These are phyloP conservation scores for Proterorhinus semilunaris DNA, from an alignment of 2,113 vertebrate genomes.

Conservation along the genomic window DNA sequence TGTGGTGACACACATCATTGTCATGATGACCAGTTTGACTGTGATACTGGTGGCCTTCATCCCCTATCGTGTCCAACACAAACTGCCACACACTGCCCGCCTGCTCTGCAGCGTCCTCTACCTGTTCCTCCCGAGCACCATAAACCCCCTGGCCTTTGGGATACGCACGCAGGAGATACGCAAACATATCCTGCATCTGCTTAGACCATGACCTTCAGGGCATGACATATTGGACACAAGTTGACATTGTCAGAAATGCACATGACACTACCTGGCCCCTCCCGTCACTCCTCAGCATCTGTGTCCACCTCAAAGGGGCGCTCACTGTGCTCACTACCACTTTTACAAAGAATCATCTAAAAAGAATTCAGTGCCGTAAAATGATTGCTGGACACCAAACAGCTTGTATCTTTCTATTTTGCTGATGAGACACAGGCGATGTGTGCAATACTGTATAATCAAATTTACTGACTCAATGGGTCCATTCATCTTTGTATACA, in stretches of 20 bases:
- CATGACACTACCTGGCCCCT: neutral
- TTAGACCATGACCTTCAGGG: neutral
- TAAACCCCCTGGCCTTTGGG: conserved; percentile 46
- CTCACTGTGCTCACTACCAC: too few relatives aligned
- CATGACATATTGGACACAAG: neutral
- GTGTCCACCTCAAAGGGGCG: too few relatives aligned
- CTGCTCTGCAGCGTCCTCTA: conserved; percentile 38
- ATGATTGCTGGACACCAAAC: too few relatives aligned
- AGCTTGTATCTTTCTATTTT: too few relatives aligned
- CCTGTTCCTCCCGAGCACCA: conserved; percentile 29
- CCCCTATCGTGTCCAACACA: conserved; percentile 21
- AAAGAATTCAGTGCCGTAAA: too few relatives aligned
- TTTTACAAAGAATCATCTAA: too few relatives aligned
- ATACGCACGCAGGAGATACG: conserved; percentile 35
- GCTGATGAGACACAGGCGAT: too few relatives aligned
- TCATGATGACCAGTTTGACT: conserved; percentile 11
- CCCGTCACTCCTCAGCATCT: too few relatives aligned
- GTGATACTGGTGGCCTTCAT: conserved; percentile 19
- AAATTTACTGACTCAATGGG: too few relatives aligned
- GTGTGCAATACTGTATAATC: too few relatives aligned
- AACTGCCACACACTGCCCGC: conserved; percentile 11
- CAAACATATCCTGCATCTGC: conserved; percentile 20
- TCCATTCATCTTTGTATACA: too few relatives aligned
- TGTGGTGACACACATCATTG: conserved; percentile 41
- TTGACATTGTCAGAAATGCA: neutral